Conservation (phyloP, 2,113 vertebrate species). For the Phycodurus eques region DNA sequence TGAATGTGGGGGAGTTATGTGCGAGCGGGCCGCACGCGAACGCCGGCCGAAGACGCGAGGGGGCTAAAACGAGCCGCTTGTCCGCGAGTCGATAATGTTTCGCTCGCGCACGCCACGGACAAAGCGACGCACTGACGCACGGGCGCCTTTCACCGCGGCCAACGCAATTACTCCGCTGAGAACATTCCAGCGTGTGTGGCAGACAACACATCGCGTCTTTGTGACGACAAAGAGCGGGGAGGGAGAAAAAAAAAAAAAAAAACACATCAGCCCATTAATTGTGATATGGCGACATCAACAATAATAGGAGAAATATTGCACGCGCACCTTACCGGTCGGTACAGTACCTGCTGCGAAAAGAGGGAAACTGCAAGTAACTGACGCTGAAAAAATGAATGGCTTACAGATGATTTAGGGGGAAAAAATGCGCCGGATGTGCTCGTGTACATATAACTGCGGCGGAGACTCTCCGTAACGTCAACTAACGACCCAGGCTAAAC, state of each 20-base stretch:
- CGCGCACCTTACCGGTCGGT: too few species aligned
- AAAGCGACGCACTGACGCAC: neutral
- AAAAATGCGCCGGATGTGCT: too few species aligned
- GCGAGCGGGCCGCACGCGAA: constrained; percentile 65
- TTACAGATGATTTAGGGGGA: too few species aligned
- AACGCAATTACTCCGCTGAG: neutral
- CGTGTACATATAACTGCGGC: too few species aligned
- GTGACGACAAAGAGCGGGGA: neutral
- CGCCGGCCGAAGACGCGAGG: neutral
- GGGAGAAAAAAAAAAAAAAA: too few species aligned
- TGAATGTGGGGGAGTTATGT: constrained; percentile 60
- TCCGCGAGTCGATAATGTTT: neutral
- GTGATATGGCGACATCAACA: neutral
- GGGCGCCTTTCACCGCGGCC: neutral
- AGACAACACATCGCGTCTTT: neutral
- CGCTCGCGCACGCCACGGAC: too few species aligned
- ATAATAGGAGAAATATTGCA: too few species aligned
- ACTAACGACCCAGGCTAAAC: too few species aligned
- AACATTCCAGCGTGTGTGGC: neutral
- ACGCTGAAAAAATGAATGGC: too few species aligned
- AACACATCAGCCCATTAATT: neutral
- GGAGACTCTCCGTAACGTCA: too few species aligned
- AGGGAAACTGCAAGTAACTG: too few species aligned
- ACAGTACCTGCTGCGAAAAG: too few species aligned
- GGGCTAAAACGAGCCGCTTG: neutral